Base-by-base conservation (phyloP, 2,888 invertebrate species). In the Apamea sordens region DNA sequence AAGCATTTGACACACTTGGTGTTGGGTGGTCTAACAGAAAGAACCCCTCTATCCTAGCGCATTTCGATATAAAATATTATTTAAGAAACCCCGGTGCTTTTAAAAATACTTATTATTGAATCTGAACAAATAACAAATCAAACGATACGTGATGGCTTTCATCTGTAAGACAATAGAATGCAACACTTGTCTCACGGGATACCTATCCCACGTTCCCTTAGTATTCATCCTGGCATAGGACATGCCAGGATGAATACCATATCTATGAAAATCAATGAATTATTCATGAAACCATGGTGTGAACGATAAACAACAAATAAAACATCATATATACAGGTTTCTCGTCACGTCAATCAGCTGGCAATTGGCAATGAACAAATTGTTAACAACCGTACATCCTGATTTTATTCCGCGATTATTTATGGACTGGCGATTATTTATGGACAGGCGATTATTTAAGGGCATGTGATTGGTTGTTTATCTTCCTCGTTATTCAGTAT, bases 281-380 rank as follows among this genome's bases (percentile, higher is more conserved):
- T 47, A 85, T 85, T 77, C 79, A 85, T 77, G 2, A 77, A 73
- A 11, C 56, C 13, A 79, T 68, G 73, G 85, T 71, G 86, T 79
- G 63, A 85, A 79, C 76, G 50, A 82, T 85, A 82, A 80, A 77
- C 53, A 77, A 81, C 69, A 81, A 77, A 84, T 73, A 84, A 82
- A 79, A 82, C 82, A 85, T 76, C 36, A 77, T 65, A 36, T 61
- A 73, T 78, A 69, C 75, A 67, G 41, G 79, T 79, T 85, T 85
- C 72, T 86, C 53, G 79, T 85, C 86, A 86, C 85, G 85, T 86
- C 79, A 83, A 18, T 3, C 15, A 74, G 15, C 64, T 72, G 32
- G 59, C 83, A 65, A 84, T 77, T 86, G 85, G 79, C 86, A 85
- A 86, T 83, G 83, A 86, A 73, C 86, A 77, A 82, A 79, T 79